A percentile compares a stretch with the other conserved stretches of the same genome.
These are phyloP conservation scores for Thalassoma bifasciatum DNA, from an alignment of 2,113 vertebrate species.

Conservation along the genomic window DNA sequence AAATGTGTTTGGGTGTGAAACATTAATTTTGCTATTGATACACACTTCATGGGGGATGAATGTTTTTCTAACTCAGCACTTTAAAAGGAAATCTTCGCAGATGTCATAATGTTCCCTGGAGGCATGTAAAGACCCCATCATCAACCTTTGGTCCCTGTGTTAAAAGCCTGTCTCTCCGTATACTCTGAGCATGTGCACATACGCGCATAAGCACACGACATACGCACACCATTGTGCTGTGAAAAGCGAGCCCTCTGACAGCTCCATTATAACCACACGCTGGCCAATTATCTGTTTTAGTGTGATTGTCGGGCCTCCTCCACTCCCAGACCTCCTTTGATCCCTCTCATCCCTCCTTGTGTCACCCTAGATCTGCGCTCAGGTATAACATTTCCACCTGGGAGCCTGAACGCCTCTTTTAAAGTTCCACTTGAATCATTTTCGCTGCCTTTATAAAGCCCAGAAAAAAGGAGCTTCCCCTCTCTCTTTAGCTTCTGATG, in stretches of 20 bases:
- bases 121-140: conserved; percentile 23
- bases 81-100: conserved; percentile 27
- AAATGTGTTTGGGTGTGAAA: too few species aligned
- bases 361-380: conserved; percentile 57
- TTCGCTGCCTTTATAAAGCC: conserved; percentile 56
- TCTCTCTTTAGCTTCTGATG: conserved; percentile 64
- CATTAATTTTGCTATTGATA: too few species aligned
- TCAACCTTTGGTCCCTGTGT: conserved; percentile 34
- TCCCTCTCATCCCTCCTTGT: conserved; percentile 61
- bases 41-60: too few species aligned
- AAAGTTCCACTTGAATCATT: conserved; percentile 76
- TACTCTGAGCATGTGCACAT: conserved; percentile 21
- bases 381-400: conserved; percentile 76
- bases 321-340: conserved; percentile 58
- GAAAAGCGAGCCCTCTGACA: conserved; percentile 64
- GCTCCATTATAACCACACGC: conserved; percentile 66
- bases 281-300: conserved; percentile 76
- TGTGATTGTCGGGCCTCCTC: conserved; percentile 66
- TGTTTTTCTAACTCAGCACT: too few species aligned
- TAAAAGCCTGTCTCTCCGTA: conserved; percentile 56
- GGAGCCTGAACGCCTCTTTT: conserved; percentile 58
- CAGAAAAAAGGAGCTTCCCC: conserved; percentile 48
- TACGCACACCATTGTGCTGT: conserved; percentile 53
- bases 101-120: conserved; percentile 31
- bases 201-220: conserved; percentile 25